Evolutionary conservation across 2,888 invertebrate genomes (phyloP).

Genomic region (Biston stratarius): DNA sequence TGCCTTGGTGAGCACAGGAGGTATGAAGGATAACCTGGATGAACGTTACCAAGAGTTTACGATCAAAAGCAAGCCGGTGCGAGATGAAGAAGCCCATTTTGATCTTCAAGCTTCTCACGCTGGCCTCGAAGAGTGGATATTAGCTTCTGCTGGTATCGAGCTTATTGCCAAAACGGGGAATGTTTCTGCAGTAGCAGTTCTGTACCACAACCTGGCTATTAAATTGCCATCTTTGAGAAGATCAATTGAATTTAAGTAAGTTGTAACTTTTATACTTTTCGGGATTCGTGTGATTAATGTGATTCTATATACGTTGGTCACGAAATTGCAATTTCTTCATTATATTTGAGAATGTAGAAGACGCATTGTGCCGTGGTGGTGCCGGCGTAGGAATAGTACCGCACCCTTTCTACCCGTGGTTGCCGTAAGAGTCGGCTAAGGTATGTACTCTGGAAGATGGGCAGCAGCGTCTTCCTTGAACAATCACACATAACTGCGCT

Average conservation of each 20-base stretch:
- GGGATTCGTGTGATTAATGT: background rate
- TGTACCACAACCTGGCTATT: constrained; percentile 88
- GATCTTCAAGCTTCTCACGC: constrained; percentile 56
- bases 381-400: too few species aligned
- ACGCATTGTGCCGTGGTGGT: too few species aligned
- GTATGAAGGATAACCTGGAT: constrained; percentile 66
- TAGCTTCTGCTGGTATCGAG: constrained; percentile 73
- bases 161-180: constrained; percentile 65
- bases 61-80: constrained; percentile 64
- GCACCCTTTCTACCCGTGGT: too few species aligned
- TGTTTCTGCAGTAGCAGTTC: constrained; percentile 80
- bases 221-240: constrained; percentile 88
- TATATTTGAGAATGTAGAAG: too few species aligned
- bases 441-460: too few species aligned
- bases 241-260: constrained; percentile 88
- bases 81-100: constrained; percentile 72
- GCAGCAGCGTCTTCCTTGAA: too few species aligned
- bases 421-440: too few species aligned
- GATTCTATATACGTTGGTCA: too few species aligned
- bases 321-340: too few species aligned
- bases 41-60: constrained; percentile 67
- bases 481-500: too few species aligned
- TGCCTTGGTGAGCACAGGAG: constrained; percentile 69
- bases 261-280: constrained; percentile 39
- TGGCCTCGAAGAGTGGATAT: constrained; percentile 67